Percentiles rank a stretch among this genome's conserved stretches.
phyloP scores from a whole-genome alignment of 2,888 invertebrate species.

The Tachystola acroxantha region DNA sequence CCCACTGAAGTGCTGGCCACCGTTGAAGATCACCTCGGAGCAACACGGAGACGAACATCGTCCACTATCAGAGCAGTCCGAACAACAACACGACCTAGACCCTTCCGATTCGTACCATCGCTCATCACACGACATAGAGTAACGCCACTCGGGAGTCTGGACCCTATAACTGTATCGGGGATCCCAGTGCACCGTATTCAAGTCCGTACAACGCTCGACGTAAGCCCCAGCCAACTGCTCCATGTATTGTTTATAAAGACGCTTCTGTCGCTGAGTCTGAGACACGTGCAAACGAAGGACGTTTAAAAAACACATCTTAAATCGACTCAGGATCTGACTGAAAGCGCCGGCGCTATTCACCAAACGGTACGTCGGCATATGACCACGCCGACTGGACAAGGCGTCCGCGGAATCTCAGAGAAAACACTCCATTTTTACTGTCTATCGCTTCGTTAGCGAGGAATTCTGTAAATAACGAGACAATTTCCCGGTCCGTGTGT shows the following conservation, averaged over 20 bases:
- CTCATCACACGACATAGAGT: slow-evolving; percentile 50
- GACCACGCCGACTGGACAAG: slow-evolving; percentile 31
- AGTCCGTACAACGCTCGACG: slow-evolving; percentile 59
- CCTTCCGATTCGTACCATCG: slow-evolving; percentile 50
- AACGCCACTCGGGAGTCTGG: slow-evolving; percentile 56
- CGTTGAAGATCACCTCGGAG: slow-evolving; percentile 74
- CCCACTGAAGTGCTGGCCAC: slow-evolving; percentile 66
- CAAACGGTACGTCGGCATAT: slow-evolving; percentile 56
- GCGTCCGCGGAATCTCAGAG: slow-evolving; percentile 47
- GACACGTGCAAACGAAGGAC: slow-evolving; percentile 75
- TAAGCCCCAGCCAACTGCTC: slow-evolving; percentile 68
- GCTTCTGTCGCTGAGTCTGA: slow-evolving; percentile 70
- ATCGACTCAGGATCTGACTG: slow-evolving; percentile 29
- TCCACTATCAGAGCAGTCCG: slow-evolving; percentile 63
- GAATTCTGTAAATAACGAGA: slow-evolving; percentile 38
- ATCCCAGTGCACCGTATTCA: slow-evolving; percentile 49
- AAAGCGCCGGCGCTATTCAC: slow-evolving; percentile 39
- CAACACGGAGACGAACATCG: slow-evolving; percentile 71
- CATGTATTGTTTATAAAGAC: slow-evolving; percentile 71
- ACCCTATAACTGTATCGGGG: slow-evolving; percentile 38
- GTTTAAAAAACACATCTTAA: slow-evolving; percentile 78
- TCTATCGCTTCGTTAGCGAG: slow-evolving; percentile 40
- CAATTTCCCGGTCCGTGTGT: slow-evolving; percentile 27
- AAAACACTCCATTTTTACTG: slow-evolving; percentile 45
- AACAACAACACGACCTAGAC: slow-evolving; percentile 47